These are phyloP conservation scores for Geotrupes spiniger DNA, from an alignment of 2,888 invertebrate species.

Conservation along the genomic window DNA sequence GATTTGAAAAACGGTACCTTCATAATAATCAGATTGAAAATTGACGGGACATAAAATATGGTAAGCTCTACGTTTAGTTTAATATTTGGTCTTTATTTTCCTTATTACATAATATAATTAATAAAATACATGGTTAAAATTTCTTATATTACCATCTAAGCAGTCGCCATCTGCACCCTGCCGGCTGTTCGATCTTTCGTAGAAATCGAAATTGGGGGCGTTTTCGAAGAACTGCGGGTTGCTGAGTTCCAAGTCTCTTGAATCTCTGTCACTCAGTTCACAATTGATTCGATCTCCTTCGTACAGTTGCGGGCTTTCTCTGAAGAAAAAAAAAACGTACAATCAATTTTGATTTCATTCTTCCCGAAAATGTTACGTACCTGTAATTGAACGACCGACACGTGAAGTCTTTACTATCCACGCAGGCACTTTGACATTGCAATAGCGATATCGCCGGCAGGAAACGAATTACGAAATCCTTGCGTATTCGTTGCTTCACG, in stretches of 20 bases:
- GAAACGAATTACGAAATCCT: slow-evolving; percentile 72
- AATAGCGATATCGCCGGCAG: slow-evolving; percentile 70
- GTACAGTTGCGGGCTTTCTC: slow-evolving; percentile 50
- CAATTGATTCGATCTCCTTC: slow-evolving; percentile 75
- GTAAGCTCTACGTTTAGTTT: too few relatives aligned
- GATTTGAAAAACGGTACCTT: too few relatives aligned
- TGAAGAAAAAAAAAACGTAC: slow-evolving; percentile 1
- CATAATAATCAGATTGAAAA: neutral
- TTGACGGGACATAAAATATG: neutral
- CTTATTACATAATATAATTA: neutral
- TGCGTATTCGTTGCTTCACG: slow-evolving; percentile 71
- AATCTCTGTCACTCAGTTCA: slow-evolving; percentile 84
- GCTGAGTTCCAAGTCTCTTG: slow-evolving; percentile 77
- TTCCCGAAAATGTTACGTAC: slow-evolving; percentile 45
- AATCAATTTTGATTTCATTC: neutral
- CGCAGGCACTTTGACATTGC: slow-evolving; percentile 82
- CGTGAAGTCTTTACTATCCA: slow-evolving; percentile 76
- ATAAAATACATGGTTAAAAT: neutral
- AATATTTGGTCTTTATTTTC: neutral
- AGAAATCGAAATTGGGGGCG: slow-evolving; percentile 78
- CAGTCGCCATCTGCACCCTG: slow-evolving; percentile 72
- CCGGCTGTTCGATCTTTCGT: slow-evolving; percentile 73
- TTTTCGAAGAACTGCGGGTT: slow-evolving; percentile 84
- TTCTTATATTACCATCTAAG: slow-evolving; percentile 68
- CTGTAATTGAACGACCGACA: slow-evolving; percentile 87